These are phyloP conservation scores for Pongo abelii DNA, from an alignment of 2,113 vertebrate species.

Conservation along the genomic window DNA sequence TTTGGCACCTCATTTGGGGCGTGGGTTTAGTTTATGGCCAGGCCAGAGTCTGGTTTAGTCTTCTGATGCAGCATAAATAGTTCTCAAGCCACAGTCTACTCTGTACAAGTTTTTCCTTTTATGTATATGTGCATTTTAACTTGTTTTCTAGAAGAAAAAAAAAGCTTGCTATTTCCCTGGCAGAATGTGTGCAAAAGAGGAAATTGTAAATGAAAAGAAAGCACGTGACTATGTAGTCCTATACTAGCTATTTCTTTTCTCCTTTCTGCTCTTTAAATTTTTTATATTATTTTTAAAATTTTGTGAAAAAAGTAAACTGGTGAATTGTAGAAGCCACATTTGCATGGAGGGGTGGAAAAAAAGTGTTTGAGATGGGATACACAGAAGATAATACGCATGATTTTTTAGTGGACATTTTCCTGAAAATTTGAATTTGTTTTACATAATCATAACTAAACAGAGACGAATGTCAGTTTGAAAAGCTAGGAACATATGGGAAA, in stretches of 20 bases:
- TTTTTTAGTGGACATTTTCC: constrained; percentile 43
- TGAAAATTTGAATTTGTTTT: constrained; percentile 71
- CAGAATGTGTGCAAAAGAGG: constrained; percentile 80
- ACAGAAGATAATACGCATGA: constrained; percentile 25
- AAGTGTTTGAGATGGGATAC: constrained; percentile 76
- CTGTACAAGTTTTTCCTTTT: constrained; percentile 86
- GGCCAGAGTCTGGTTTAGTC: constrained; percentile 94
- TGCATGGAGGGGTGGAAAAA: constrained; percentile 73
- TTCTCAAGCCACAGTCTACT: constrained; percentile 92
- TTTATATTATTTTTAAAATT: constrained; percentile 74
- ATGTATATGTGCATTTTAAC: constrained; percentile 82
- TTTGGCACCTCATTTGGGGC: constrained; percentile 99
- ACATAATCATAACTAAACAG: constrained; percentile 72
- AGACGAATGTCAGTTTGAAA: constrained; percentile 77
- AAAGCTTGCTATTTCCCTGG: constrained; percentile 77
- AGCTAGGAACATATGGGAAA: constrained; percentile 70
- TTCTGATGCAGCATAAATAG: constrained; percentile 98
- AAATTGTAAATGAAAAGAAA: constrained; percentile 82
- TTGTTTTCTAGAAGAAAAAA: constrained; percentile 80
- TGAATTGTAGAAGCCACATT: constrained; percentile 81
- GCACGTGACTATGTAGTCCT: constrained; percentile 70
- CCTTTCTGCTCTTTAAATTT: constrained; percentile 1
- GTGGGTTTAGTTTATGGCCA: constrained; percentile 97
- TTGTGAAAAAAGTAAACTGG: constrained; percentile 74
- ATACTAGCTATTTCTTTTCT: constrained; percentile 46